Base-by-base conservation (phyloP, 1,140 invertebrate species). In the Drosophila pseudoananassae region DNA sequence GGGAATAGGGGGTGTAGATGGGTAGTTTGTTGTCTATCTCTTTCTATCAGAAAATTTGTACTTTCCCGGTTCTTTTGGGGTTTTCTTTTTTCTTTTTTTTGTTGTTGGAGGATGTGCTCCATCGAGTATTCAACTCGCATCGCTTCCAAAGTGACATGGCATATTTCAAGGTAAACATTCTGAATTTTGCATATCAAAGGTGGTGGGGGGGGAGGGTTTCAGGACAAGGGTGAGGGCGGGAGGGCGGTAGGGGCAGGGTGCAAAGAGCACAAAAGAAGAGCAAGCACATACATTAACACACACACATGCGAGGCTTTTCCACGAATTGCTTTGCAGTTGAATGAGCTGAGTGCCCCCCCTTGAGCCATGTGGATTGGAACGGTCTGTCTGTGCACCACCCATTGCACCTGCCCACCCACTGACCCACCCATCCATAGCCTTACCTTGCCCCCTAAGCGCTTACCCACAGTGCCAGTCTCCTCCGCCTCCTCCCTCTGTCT, bases 91-190 rank as follows among this genome's bases (percentile, higher is more conserved):
- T 45, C 5, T 15, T 52, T 40, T 56, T 23, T 57, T 27, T 27
- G 6, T 27, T 27, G 5, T 27, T 27, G 25, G 23, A 4, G 60
- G 43, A n/a, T 56, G 38, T 53, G 69, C 66, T 59, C 65, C 66
- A 71, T 70, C 66, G 66, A 70, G 66, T 70, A 56, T 70, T 70
- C 66, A 70, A 70, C 71, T 65, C 71, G 71, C 71, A 75, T 75
- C 71, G 71, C 63, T 70, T 52, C 40, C 60, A 66, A 76, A 80
- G 73, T 81, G 77, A 87, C 82, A 85, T 85, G 82, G 83, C 82
- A 87, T 71, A 85, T 85, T 82, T 85, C 82, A 85, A 87, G 82
- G 82, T 87, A 87, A 85, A 81, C 77, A 87, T 77, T 59, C 27
- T 80, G 81, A 69, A 85, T 84, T 84, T 85, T 76, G 61, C 72